These are phyloP conservation scores for Mirounga angustirostris DNA, from an alignment of 2,113 vertebrate species.

Conservation along the genomic window DNA sequence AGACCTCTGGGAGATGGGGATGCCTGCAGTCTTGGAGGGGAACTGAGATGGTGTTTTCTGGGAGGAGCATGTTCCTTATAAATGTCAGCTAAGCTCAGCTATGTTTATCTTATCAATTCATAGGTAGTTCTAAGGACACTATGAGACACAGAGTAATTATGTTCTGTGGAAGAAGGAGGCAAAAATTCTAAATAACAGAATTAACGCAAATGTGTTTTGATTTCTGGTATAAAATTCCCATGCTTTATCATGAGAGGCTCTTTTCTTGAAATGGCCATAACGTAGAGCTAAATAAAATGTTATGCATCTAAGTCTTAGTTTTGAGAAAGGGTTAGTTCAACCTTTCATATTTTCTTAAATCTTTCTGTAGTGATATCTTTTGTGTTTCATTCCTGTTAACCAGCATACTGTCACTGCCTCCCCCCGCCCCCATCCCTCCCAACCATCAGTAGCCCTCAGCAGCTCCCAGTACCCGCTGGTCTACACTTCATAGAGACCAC, in stretches of 20 bases:
- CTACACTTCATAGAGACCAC: neutral
- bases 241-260: neutral
- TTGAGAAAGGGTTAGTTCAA: neutral
- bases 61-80: too few relatives aligned
- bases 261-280: conserved; percentile 14
- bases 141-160: neutral
- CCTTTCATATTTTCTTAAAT: neutral
- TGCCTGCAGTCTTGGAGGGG: neutral
- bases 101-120: neutral
- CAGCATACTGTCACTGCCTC: neutral
- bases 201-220: neutral
- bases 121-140: neutral
- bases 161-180: neutral
- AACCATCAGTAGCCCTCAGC: neutral
- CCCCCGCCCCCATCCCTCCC: neutral
- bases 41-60: neutral
- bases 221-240: neutral
- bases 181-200: neutral
- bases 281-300: conserved; percentile 3
- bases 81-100: neutral
- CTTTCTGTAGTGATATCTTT: neutral
- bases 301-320: neutral
- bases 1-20: neutral
- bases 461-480: neutral
- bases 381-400: neutral